Percentiles rank a stretch among this genome's conserved stretches.
Evolutionary conservation across 2,797 vertebrate genomes (phyloP).

Genomic region (Dromococcyx pavoninus): DNA sequence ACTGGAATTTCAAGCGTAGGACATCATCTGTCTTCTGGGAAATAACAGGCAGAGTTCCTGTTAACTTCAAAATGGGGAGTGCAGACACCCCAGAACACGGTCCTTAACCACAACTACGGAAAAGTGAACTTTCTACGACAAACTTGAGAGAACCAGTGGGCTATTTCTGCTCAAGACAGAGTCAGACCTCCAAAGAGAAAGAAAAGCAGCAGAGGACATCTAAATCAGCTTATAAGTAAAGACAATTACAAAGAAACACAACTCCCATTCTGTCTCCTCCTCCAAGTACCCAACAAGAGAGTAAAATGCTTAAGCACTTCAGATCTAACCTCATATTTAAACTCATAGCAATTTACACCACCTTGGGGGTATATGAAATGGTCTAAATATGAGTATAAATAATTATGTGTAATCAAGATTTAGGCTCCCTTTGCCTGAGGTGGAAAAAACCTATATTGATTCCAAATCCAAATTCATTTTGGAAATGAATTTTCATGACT

Average conservation of each 20-base stretch:
- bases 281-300: background rate
- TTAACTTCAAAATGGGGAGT: background rate
- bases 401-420: slow-evolving; percentile 53
- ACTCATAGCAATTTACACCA: background rate
- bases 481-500: slow-evolving; percentile 67
- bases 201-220: background rate
- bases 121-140: background rate
- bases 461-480: slow-evolving; percentile 59
- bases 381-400: slow-evolving; percentile 45
- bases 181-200: background rate
- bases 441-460: background rate
- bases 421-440: slow-evolving; percentile 51
- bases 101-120: background rate
- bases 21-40: background rate
- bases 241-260: background rate
- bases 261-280: background rate
- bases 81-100: background rate
- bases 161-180: background rate
- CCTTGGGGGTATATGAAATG: slow-evolving; percentile 37
- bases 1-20: background rate
- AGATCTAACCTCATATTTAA: slow-evolving; percentile 52
- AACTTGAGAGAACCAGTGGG: background rate
- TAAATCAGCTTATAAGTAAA: background rate
- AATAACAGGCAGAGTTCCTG: background rate
- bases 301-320: slow-evolving; percentile 15